Conservation (phyloP, 2,797 vertebrate genomes). For the Acanthurus tractus region DNA sequence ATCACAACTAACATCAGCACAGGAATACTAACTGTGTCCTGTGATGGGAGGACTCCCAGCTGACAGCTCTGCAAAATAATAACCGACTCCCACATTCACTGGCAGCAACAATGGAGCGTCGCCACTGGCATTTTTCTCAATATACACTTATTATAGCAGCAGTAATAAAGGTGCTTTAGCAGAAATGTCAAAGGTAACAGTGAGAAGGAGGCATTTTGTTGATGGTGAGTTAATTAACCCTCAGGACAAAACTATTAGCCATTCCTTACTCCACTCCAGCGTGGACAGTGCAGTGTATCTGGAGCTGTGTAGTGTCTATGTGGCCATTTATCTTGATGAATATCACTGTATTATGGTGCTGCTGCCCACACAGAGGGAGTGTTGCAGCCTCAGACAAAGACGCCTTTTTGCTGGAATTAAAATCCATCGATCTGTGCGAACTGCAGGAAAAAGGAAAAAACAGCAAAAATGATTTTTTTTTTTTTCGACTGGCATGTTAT, state of each 20-base stretch:
- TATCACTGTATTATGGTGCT: conserved; percentile 6
- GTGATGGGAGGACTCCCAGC: conserved; percentile 40
- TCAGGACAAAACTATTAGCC: conserved; percentile 31
- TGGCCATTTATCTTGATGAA: conserved; percentile 38
- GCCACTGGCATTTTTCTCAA: conserved; percentile 24
- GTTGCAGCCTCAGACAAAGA: conserved; percentile 40
- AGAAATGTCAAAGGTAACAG: conserved; percentile 27
- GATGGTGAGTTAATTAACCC: conserved; percentile 50
- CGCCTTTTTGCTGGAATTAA: conserved; percentile 47
- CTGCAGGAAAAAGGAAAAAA: conserved; percentile 24
- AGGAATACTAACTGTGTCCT: conserved; percentile 46
- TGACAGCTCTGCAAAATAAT: conserved; percentile 49
- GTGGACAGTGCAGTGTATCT: background rate
- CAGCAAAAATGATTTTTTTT: conserved; percentile 40
- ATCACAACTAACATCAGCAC: conserved; percentile 54
- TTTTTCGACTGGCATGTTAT: conserved; percentile 51
- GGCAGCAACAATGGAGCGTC: conserved; percentile 5
- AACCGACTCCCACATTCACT: conserved; percentile 31
- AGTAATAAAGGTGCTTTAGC: conserved; percentile 47
- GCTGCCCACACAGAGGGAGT: background rate
- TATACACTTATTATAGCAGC: conserved; percentile 38
- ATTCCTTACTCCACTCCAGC: conserved; percentile 22
- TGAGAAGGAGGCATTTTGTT: conserved; percentile 33
- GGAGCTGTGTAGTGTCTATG: conserved; percentile 20
- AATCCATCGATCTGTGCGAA: conserved; percentile 53